Percentiles rank a stretch among this genome's conserved stretches.
Conservation (phyloP, 2,888 invertebrate species). For the Trisateles emortualis region DNA sequence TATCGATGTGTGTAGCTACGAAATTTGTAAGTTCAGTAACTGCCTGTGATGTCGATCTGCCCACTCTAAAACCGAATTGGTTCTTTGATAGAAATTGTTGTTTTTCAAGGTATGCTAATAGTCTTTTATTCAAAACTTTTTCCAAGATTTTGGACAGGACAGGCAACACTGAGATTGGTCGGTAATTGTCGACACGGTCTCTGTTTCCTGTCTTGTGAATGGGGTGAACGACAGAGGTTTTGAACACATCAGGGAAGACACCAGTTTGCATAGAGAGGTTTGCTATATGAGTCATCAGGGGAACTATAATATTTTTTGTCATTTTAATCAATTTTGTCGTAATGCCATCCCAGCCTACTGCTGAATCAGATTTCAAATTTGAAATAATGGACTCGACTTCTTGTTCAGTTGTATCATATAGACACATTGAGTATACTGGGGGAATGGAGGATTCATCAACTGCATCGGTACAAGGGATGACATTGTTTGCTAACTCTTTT, state of each 20-base stretch:
- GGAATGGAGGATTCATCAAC: background rate
- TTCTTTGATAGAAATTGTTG: background rate
- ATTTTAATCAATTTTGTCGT: background rate
- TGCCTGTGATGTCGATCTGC: background rate
- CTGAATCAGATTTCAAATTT: background rate
- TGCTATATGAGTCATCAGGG: too few relatives aligned
- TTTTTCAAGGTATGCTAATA: conserved; percentile 2
- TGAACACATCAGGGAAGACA: conserved; percentile 1
- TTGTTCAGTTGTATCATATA: background rate
- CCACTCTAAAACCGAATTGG: conserved; percentile 4
- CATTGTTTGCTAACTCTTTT: background rate
- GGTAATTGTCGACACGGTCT: conserved; percentile 1
- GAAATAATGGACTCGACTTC: background rate
- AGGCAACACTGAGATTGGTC: conserved; percentile 3
- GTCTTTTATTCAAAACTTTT: conserved; percentile 5
- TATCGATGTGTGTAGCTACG: conserved; percentile 1
- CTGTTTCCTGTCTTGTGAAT: too few relatives aligned
- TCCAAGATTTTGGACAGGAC: conserved; percentile 3
- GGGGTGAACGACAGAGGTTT: background rate
- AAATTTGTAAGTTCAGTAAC: conserved; percentile 1
- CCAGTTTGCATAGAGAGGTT: too few relatives aligned
- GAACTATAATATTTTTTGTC: background rate
- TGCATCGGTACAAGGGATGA: background rate
- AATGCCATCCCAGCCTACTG: background rate
- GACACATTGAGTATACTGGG: background rate